Base-by-base conservation (phyloP, 2,797 vertebrate genomes). In the Molossus molossus region DNA sequence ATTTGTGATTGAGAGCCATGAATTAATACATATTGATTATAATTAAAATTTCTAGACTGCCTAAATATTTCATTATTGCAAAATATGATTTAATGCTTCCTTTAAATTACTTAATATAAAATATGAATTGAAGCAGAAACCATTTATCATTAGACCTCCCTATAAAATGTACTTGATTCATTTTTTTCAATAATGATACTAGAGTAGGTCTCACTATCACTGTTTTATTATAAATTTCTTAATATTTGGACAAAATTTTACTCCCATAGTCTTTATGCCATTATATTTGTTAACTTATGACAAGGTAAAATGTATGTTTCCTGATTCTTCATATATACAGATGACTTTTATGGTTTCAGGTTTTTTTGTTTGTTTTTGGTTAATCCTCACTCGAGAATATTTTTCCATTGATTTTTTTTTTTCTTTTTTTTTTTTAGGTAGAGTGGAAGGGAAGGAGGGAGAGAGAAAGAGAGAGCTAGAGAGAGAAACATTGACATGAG, bases 21-120 rank as follows among this genome's bases (percentile, higher is more conserved):
- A 96, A 94, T 96, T 96, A 97, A 95, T 96, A 84, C 70, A 92
- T 92, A 97, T 97, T 93, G 95, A 95, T 97, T 95, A 89, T 95
- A 95, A 97, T 96, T 95, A 92, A 93, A 96, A 93, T 96, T 94
- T 94, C 95, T 94, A 95, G 88, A 93, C 96, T 95, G 67, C 73
- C 73, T 96, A 95, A 96, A 95, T 97, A 94, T 97, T 96, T 97
- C 77, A 95, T 96, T 97, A 96, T 94, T 97, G 80, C 55, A 95
- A 96, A 97, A n/a, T 94, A 90, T 96, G 91, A 97, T 95, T 96
- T 92, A 95, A 92, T 94, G 88, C 95, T 97, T 96, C 80, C 93
- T 95, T 96, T 96, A 90, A 97, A 96, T 95, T 96, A 93, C 76
- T 95, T 95, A 93, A 86, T 94, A 91, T 94, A 95, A 90, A 95